Base-by-base conservation (phyloP, 1,140 invertebrate genomes). In the Lepidurus arcticus region DNA sequence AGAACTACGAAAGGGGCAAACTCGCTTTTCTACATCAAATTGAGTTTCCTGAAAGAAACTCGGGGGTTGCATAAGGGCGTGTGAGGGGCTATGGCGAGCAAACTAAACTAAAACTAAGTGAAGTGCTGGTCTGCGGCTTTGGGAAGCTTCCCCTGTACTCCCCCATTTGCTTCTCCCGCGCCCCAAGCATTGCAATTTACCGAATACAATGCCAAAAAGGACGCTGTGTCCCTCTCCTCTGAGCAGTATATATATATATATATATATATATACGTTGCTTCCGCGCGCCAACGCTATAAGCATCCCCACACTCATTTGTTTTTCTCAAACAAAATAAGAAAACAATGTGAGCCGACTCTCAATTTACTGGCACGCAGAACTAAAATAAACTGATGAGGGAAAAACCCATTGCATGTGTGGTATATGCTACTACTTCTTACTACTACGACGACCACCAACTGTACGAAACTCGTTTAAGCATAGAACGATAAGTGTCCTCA, bases 1-100 rank as follows among this genome's bases (percentile, higher is more conserved):
- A 21, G 53, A 65, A 65, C 53, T 65, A 65, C 16, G 53, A 16
- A 65, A 65, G 53, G 13, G 53, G 53, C 53, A 65, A 65, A 65
- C 53, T 65, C 53, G 53, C 53, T 65, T 65, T 65, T 65, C 53
- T 16, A 21, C 53, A 65, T n/a, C 53, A 65, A 65, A 65, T 65
- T 65, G 53, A 21, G 53, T 65, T 65, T 65, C 53, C 53, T 0
- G 53, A 13, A 65, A 21, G 53, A 21, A 65, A 65, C 16, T 21
- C 16, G 53, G 53, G 53, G 16, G 53, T 4, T 9, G 53, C 6
- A 65, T 65, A 16, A 65, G 53, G 21, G 13, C 53, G 53, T 65
- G 53, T 65, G 21, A 65, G 53, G 34, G 53, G 53, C 53, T 65
- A 65, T 7, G 53, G 13, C 53, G 53, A 65, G 21, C 53, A 65